Evolutionary conservation across 2,113 vertebrate genomes (phyloP).

Genomic region (Pangasianodon gigas): DNA sequence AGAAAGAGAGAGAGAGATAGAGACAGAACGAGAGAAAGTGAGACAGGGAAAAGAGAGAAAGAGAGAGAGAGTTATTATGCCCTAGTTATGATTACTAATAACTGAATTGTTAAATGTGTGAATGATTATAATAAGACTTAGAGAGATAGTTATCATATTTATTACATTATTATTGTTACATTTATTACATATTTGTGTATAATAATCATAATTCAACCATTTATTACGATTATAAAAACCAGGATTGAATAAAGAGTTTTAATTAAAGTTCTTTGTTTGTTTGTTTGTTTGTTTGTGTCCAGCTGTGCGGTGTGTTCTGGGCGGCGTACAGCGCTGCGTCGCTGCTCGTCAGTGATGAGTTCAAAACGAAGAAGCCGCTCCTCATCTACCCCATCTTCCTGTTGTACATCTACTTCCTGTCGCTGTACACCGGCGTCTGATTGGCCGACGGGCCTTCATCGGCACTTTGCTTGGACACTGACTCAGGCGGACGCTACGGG

Average conservation of each 20-base stretch:
- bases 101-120: neutral
- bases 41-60: neutral
- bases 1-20: neutral
- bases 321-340: constrained; percentile 98
- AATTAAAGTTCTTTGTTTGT: neutral
- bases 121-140: neutral
- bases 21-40: rapidly evolving
- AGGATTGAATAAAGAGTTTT: neutral
- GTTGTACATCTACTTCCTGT: constrained; percentile 99
- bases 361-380: constrained; percentile 99
- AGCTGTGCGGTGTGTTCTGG: constrained; percentile 98
- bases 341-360: constrained; percentile 95
- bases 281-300: constrained; percentile 35
- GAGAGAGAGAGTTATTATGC: neutral
- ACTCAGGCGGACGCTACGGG: constrained; percentile 43
- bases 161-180: neutral
- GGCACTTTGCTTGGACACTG: constrained; percentile 65
- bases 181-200: neutral
- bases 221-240: neutral
- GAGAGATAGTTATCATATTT: neutral
- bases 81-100: neutral
- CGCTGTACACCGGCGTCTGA: constrained; percentile 98
- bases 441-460: constrained; percentile 52
- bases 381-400: constrained; percentile 99
- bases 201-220: neutral